Evolutionary conservation across 2,888 invertebrate genomes (phyloP).

Genomic region (Sipha maydis): DNA sequence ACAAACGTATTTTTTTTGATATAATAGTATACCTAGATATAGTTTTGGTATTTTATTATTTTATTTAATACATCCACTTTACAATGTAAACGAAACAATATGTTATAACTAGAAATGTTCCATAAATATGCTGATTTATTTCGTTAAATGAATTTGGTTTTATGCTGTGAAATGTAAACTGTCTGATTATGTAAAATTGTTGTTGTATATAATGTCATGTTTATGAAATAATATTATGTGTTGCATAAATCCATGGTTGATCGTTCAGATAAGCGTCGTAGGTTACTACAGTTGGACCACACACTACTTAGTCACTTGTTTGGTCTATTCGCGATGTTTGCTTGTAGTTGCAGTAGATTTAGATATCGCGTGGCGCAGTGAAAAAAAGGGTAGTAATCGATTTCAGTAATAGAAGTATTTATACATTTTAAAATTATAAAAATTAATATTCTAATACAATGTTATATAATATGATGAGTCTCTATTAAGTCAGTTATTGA

Average conservation of each 20-base stretch:
- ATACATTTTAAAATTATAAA: neutral
- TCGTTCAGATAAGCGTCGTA: constrained; percentile 11
- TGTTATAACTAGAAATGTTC: neutral
- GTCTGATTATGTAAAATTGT: constrained; percentile 7
- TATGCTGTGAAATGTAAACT: neutral
- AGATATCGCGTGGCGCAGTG: neutral
- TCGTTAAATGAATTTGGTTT: neutral
- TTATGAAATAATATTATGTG: neutral
- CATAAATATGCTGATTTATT: neutral
- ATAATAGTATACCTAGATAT: too few species aligned
- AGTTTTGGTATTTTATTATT: too few species aligned
- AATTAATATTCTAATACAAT: neutral
- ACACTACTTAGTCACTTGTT: constrained; percentile 42
- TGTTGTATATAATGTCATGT: neutral
- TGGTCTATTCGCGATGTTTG: constrained; percentile 7
- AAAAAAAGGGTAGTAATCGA: neutral
- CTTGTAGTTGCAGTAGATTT: constrained; percentile 15
- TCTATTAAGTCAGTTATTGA: too few species aligned
- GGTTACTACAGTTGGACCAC: neutral
- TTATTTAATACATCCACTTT: too few species aligned
- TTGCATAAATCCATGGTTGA: neutral
- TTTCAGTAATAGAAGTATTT: constrained; percentile 35
- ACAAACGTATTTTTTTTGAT: too few species aligned
- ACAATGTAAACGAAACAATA: too few species aligned
- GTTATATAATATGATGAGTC: too few species aligned